Evolutionary conservation across 2,888 invertebrate genomes (phyloP).

Genomic region (Rhamnusium bicolor): DNA sequence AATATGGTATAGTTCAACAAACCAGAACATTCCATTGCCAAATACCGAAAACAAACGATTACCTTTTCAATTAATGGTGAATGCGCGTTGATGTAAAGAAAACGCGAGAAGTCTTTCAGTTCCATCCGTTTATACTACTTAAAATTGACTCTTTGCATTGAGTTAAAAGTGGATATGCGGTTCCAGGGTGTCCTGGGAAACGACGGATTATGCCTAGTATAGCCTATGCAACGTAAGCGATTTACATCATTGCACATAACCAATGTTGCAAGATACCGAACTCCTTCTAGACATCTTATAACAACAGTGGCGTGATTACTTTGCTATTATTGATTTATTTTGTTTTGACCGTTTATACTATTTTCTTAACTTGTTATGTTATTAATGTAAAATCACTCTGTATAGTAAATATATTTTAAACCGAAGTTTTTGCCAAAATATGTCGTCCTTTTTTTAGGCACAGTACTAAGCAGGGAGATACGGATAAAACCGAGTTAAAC

Average conservation of each 20-base stretch:
- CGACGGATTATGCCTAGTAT: constrained; percentile 8
- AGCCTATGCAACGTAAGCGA: constrained; percentile 40
- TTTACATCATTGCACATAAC: constrained; percentile 41
- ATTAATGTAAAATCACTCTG: no score
- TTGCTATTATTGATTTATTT: not conserved
- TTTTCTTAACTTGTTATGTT: no score
- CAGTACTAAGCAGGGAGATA: no score
- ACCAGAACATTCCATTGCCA: not conserved
- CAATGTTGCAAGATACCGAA: constrained; percentile 35
- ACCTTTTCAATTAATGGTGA: not conserved
- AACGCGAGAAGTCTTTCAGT: not conserved
- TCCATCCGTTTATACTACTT: constrained; percentile 31
- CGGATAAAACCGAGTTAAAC: no score
- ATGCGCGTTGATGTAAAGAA: not conserved
- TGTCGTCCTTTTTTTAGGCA: no score
- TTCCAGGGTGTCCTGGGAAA: constrained; percentile 38
- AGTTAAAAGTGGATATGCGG: constrained; percentile 38
- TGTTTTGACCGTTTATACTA: no score
- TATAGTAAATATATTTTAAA: no score
- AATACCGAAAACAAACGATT: not conserved
- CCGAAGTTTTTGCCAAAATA: no score
- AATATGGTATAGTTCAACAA: not conserved
- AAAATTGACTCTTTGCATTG: constrained; percentile 38
- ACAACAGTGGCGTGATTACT: constrained; percentile 4
- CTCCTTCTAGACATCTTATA: constrained; percentile 39